Conservation (phyloP, 92 coral and sea anemone species). For the Micromussa lordhowensis region DNA sequence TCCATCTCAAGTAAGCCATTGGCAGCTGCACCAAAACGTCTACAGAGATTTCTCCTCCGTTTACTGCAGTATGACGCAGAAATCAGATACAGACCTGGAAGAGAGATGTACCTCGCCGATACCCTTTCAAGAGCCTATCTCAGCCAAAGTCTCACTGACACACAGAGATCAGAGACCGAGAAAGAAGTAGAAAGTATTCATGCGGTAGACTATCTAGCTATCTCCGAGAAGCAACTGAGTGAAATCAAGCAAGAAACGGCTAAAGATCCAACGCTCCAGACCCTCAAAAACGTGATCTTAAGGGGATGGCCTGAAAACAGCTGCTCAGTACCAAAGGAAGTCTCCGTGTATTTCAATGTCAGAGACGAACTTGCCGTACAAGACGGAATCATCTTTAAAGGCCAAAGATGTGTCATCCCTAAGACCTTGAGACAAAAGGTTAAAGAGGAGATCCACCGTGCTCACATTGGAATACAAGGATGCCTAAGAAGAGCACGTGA, state of each 20-base stretch:
- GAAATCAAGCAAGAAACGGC: slow-evolving; percentile 55
- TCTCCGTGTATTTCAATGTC: slow-evolving; percentile 44
- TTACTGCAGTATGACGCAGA: slow-evolving; percentile 42
- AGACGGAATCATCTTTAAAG: slow-evolving; percentile 73
- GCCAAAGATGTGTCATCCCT: slow-evolving; percentile 63
- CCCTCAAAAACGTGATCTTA: slow-evolving; percentile 54
- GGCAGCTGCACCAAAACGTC: slow-evolving; percentile 56
- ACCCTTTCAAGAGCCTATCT: slow-evolving; percentile 55
- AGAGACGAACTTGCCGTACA: slow-evolving; percentile 61
- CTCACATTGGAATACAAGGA: not conserved
- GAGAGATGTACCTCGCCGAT: slow-evolving; percentile 39
- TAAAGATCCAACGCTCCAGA: slow-evolving; percentile 49
- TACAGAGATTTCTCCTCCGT: slow-evolving; percentile 39
- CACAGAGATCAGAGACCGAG: slow-evolving; percentile 6
- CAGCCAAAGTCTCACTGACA: slow-evolving; percentile 6
- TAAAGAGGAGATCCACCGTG: slow-evolving; percentile 41
- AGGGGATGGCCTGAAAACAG: slow-evolving; percentile 66
- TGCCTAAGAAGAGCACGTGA: slow-evolving; percentile 54
- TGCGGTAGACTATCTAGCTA: not conserved
- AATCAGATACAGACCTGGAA: slow-evolving; percentile 39
- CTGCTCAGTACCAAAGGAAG: slow-evolving; percentile 23
- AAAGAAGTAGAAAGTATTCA: not conserved
- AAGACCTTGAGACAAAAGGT: slow-evolving; percentile 45
- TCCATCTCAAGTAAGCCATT: slow-evolving; percentile 42
- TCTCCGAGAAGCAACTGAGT: no score